Base-by-base conservation (phyloP, 2,888 invertebrate genomes). In the Antheraea yamamai region DNA sequence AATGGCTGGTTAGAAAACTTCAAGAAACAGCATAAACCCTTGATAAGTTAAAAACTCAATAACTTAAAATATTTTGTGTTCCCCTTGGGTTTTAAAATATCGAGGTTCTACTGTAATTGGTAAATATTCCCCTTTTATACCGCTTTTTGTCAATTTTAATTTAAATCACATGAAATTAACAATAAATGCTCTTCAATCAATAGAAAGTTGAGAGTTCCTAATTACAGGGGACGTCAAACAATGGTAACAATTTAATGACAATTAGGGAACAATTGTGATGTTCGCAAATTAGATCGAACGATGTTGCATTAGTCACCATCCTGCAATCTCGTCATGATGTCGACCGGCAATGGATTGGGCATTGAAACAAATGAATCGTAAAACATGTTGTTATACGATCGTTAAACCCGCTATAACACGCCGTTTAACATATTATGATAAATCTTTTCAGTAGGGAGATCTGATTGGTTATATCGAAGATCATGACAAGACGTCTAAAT, bases 291-390 rank as follows among this genome's bases (percentile, higher is more conserved):
- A 80, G 77, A 83, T 82, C 80, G 81, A 81, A 82, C 84, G 79
- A 82, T 81, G 75, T 80, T 68, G 76, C 80, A 82, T 85, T 84
- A 85, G 83, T 82, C 84, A 84, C 82, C 88, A 84, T 89, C 88
- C 88, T 88, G 89, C 84, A 87, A 88, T 89, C 89, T 84, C 83
- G 78, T 79, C 87, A 85, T 84, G 66, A 30, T 85, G 87, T 84
- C 83, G 79, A 78, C 78, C 77, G 75, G 77, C 84, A 82, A 85
- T 84, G 85, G 88, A 88, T 87, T 81, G 82, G 84, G 87, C 88
- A 92, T 93, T 93, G 92, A 93, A 92, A 94, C 82, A 94, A 94
- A 94, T 94, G 94, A 94, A 94, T 84, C 94, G 90, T 94, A 93
- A 94, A 94, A 89, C 87, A 91, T 81, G 80, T 86, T 80, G 89